Percentiles rank a stretch among this genome's conserved stretches.
Conservation (phyloP, 2,888 invertebrate species). For the Caenorhabditis sp. region DNA sequence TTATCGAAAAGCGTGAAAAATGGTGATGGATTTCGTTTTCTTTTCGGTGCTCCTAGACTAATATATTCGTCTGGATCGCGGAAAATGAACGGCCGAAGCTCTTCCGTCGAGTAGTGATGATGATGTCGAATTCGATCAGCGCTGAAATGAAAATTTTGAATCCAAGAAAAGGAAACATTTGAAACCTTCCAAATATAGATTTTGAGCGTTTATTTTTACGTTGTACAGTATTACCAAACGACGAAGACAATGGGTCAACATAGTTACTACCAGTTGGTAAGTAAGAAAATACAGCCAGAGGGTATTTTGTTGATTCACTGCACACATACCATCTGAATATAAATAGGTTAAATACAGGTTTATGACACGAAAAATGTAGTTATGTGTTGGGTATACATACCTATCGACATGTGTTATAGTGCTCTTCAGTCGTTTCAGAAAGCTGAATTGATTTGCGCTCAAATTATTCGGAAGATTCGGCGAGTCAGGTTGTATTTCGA, state of each 20-base stretch:
- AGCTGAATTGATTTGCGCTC: constrained; percentile 35
- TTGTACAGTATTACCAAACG: constrained; percentile 20
- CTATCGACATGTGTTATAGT: constrained; percentile 44
- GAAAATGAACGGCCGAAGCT: constrained; percentile 40
- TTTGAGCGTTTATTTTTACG: constrained; percentile 31
- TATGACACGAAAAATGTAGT: not conserved
- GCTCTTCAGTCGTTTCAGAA: constrained; percentile 37
- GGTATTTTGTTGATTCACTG: constrained; percentile 19
- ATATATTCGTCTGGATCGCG: constrained; percentile 35
- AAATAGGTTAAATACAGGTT: constrained; percentile 4
- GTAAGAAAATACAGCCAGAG: constrained; percentile 44
- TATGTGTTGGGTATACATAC: constrained; percentile 11
- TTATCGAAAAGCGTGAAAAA: constrained; percentile 42
- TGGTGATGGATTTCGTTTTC: constrained; percentile 33
- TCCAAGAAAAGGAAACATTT: not conserved
- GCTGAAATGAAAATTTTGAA: constrained; percentile 18
- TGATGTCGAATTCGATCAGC: constrained; percentile 43
- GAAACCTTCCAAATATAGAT: constrained; percentile 43
- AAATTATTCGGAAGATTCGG: constrained; percentile 11
- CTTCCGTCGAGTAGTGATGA: constrained; percentile 31
- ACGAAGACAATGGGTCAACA: constrained; percentile 16
- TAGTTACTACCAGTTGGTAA: constrained; percentile 21
- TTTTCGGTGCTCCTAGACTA: constrained; percentile 12
- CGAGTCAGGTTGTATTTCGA: constrained; percentile 31
- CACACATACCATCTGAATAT: constrained; percentile 41